Base-by-base conservation (phyloP, 2,888 invertebrate species). In the Alloplasta piceator region DNA sequence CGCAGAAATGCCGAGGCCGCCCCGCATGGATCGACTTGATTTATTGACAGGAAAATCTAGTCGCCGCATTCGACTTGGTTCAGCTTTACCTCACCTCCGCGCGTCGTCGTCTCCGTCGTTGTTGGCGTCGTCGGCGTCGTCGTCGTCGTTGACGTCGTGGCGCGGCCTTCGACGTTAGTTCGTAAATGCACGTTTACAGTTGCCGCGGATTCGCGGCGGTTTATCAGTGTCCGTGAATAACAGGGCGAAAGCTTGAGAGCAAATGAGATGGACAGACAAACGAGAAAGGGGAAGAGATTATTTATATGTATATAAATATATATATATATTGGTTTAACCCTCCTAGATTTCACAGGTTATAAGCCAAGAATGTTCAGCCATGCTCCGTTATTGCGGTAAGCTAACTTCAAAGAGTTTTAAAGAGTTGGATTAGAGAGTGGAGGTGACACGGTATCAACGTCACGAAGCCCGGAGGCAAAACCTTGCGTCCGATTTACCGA, bases 41-140 rank as follows among this genome's bases (percentile, higher is more conserved):
- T 92, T 92, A 92, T 92, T 90, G 92, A 91, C 91, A 92, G 91
- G 91, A 92, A 92, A 92, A 92, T 91, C 91, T 91, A 92, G 91
- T 91, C 90, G 87, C 82, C 86, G 87, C 26, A 26, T 86, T 86
- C 85, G 83, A 82, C 85, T 84, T 79, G 85, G 85, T 85, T 85
- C 85, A 75, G 85, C 88, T 82, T 79, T 86, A 86, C 87, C 87
- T 89, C 89, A 86, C 87, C 86, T 80, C 26, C 26, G 26, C 26
- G 3, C 55, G 78, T 74, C 73, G 56, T 76, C 78, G 61, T 78
- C 76, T 79, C 79, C 79, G 67, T 80, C 61, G 50, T 63, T 55
- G 46, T 75, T 78, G 48, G 74, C 71, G 80, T 82, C 81, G 81
- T 78, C 58, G 43, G 70, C 41, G 64, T 55, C 12, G 66, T 73